Percentiles rank a stretch among this genome's conserved stretches.
phyloP scores from a whole-genome alignment of 1,140 invertebrate genomes.

The Colletes latitarsis region DNA sequence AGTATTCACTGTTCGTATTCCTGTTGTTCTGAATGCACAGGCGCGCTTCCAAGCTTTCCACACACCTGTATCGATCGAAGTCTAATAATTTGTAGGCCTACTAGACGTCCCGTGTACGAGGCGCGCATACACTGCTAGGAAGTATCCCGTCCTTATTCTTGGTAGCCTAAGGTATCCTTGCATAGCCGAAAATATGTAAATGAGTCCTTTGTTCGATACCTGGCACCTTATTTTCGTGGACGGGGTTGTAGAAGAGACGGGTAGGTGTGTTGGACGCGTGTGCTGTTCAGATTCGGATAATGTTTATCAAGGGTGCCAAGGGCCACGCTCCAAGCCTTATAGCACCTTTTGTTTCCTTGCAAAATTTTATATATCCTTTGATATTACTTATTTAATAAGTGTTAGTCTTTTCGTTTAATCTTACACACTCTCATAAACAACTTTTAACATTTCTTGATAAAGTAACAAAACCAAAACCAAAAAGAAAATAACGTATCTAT shows the following conservation, averaged over 20 bases:
- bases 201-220: conserved; percentile 80
- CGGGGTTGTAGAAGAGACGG: conserved; percentile 69
- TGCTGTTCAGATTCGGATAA: not conserved
- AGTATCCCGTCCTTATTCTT: not conserved
- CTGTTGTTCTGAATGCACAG: not conserved
- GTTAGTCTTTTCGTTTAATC: no score
- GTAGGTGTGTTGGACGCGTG: conserved; percentile 57
- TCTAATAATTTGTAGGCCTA: conserved; percentile 79
- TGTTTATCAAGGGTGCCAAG: no score
- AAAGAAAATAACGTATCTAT: no score
- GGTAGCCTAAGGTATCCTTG: not conserved
- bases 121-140: conserved; percentile 62
- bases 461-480: no score
- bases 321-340: no score
- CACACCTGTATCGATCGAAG: conserved; percentile 54
- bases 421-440: no score
- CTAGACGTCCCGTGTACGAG: conserved; percentile 76
- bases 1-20: no score
- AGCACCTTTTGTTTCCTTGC: no score
- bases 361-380: no score
- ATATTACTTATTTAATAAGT: no score
- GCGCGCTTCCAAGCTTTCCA: not conserved
- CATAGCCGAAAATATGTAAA: conserved; percentile 77
- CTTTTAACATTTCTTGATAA: no score
- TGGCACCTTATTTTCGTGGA: conserved; percentile 79